Conservation (phyloP, 2,797 vertebrate genomes). For the Poecilia velifera region DNA sequence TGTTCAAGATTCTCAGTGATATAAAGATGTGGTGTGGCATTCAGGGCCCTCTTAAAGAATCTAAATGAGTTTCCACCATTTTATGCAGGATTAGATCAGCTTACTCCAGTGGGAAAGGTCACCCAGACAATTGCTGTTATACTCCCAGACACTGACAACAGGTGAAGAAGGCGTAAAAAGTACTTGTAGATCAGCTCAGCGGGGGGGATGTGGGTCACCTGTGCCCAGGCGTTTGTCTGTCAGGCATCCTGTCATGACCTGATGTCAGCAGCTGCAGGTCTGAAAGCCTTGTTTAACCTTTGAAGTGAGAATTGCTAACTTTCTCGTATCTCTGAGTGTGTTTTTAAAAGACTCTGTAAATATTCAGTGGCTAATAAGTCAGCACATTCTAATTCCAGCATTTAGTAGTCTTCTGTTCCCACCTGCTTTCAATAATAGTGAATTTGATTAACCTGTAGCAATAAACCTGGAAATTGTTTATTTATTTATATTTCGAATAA, state of each 20-base stretch:
- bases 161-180: conserved; percentile 50
- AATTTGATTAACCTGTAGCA: neutral
- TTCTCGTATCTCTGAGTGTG: conserved; percentile 12
- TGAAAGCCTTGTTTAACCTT: conserved; percentile 17
- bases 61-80: conserved; percentile 36
- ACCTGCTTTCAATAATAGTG: neutral
- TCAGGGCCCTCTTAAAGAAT: neutral
- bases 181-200: conserved; percentile 53
- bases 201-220: conserved; percentile 26
- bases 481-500: too few relatives aligned
- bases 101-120: conserved; percentile 37
- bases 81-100: conserved; percentile 48
- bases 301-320: conserved; percentile 24
- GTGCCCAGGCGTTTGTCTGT: conserved; percentile 35
- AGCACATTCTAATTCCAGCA: neutral
- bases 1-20: conserved; percentile 8
- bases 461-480: too few relatives aligned
- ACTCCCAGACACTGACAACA: conserved; percentile 34
- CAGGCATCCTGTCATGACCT: conserved; percentile 13
- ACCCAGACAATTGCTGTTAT: conserved; percentile 12
- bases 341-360: conserved; percentile 11
- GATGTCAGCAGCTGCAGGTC: neutral
- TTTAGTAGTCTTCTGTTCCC: neutral
- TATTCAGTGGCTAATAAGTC: conserved; percentile 1
- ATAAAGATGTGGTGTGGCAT: neutral